Evolutionary conservation across 2,113 vertebrate genomes (phyloP).

Genomic region (Myodes glareolus): DNA sequence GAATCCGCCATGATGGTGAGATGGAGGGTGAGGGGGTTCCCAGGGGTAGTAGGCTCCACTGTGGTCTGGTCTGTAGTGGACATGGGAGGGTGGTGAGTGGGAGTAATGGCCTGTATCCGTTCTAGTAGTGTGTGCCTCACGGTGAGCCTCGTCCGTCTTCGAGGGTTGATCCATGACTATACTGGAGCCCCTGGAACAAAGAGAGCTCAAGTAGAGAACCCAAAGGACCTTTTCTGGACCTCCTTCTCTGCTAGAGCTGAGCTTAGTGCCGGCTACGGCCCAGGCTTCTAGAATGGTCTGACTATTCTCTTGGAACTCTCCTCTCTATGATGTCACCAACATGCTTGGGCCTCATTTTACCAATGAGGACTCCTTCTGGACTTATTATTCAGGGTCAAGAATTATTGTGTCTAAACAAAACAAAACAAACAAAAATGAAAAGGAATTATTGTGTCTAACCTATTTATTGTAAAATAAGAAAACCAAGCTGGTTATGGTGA

Average conservation of each 20-base stretch:
- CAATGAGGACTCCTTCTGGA: background rate
- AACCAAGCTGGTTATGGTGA: background rate
- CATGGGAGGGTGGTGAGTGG: background rate
- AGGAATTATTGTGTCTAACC: background rate
- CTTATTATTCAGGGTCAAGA: background rate
- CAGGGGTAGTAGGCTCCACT: background rate
- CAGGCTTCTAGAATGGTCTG: background rate
- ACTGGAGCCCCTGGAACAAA: background rate
- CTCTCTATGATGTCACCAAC: constrained; percentile 69
- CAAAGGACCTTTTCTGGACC: too few relatives aligned
- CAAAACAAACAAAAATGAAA: background rate
- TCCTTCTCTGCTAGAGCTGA: background rate
- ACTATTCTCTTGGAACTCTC: constrained; percentile 6
- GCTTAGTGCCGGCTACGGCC: background rate
- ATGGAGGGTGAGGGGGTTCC: background rate
- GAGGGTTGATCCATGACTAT: background rate
- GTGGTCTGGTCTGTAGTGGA: background rate
- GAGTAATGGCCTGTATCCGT: fast-evolving
- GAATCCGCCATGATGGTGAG: too few relatives aligned
- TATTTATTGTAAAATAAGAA: constrained; percentile 16
- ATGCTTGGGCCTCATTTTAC: background rate
- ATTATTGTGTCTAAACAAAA: background rate
- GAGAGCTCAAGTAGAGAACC: background rate
- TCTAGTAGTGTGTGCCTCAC: background rate
- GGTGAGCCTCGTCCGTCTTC: background rate